Conservation (phyloP, 2,888 invertebrate genomes). For the Patella pellucida region DNA sequence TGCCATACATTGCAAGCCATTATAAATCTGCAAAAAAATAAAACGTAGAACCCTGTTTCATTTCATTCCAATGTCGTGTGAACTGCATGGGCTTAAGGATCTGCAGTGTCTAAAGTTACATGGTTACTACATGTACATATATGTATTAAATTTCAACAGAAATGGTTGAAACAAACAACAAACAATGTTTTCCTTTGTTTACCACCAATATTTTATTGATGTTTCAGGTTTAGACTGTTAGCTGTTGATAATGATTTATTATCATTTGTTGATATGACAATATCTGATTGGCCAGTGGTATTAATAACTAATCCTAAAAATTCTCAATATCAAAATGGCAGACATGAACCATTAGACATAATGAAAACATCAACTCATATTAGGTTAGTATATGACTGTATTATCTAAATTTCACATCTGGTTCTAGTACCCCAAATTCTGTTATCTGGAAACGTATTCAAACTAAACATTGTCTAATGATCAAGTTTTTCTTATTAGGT, state of each 20-base stretch:
- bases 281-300: conserved; percentile 82
- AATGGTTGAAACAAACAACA: too few species aligned
- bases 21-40: too few species aligned
- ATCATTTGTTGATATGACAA: conserved; percentile 83
- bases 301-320: conserved; percentile 93
- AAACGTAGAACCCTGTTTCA: too few species aligned
- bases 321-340: conserved; percentile 81
- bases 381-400: conserved; percentile 72
- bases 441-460: neutral
- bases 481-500: too few species aligned
- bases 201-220: neutral
- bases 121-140: too few species aligned
- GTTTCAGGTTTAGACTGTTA: conserved; percentile 81
- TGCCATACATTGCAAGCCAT: too few species aligned
- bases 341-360: conserved; percentile 80
- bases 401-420: neutral
- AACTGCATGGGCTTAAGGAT: too few species aligned
- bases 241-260: conserved; percentile 92
- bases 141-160: too few species aligned
- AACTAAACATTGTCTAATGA: too few species aligned
- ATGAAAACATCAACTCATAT: conserved; percentile 83
- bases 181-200: too few species aligned
- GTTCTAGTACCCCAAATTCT: neutral
- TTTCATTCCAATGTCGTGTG: too few species aligned
- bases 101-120: too few species aligned